These are phyloP conservation scores for Panthera uncia DNA, from an alignment of 2,113 vertebrate species.

Conservation along the genomic window DNA sequence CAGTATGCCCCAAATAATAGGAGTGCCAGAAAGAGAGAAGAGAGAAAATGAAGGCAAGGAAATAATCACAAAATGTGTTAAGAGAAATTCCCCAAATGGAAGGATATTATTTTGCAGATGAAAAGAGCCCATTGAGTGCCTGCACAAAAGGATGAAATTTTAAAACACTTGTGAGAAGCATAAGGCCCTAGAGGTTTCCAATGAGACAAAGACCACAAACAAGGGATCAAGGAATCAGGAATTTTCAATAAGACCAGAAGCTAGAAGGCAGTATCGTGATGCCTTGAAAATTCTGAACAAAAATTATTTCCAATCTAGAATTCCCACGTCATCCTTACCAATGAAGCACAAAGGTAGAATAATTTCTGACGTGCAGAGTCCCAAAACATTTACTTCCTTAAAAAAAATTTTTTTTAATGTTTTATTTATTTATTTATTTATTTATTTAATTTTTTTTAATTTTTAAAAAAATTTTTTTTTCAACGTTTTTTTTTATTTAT, in stretches of 20 bases:
- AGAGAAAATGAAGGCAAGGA: not conserved
- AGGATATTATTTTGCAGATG: not conserved
- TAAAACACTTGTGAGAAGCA: not conserved
- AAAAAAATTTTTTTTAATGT: too few species aligned
- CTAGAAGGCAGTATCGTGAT: not conserved
- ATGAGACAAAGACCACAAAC: not conserved
- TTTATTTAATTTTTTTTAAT: too few species aligned
- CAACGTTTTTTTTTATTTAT: too few species aligned
- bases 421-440: too few species aligned
- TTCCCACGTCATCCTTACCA: not conserved
- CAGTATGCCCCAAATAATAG: not conserved
- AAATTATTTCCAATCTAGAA: not conserved
- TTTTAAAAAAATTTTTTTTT: too few species aligned
- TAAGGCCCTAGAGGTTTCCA: not conserved
- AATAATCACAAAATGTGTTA: not conserved
- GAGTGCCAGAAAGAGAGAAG: not conserved
- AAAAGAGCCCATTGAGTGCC: not conserved
- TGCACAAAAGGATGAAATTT: not conserved
- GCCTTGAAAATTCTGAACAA: constrained; percentile 19
- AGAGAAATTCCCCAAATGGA: not conserved
- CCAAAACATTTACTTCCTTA: not conserved
- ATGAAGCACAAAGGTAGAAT: not conserved
- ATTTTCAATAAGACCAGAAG: not conserved
- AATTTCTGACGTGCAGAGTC: not conserved
- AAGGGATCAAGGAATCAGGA: not conserved